Conservation (phyloP, 2,797 vertebrate genomes). For the Halcyon badia region DNA sequence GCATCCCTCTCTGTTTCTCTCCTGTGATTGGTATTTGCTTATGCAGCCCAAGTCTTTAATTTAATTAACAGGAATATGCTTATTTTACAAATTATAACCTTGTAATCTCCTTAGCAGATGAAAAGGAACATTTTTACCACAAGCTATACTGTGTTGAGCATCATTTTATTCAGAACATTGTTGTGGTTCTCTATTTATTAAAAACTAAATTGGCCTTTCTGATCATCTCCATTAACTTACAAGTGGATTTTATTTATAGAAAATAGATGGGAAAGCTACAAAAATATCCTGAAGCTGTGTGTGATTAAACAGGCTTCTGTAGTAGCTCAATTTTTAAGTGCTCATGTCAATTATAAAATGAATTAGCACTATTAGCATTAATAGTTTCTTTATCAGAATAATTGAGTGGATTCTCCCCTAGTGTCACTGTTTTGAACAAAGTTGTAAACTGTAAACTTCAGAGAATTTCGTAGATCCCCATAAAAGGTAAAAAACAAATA, state of each 20-base stretch:
- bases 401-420: neutral
- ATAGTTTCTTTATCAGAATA: neutral
- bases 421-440: neutral
- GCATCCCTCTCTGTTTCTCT: slow-evolving; percentile 4
- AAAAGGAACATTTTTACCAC: slow-evolving; percentile 36
- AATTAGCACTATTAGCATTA: neutral
- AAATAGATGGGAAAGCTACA: neutral
- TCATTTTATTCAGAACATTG: neutral
- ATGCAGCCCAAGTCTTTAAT: slow-evolving; percentile 65
- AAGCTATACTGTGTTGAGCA: neutral
- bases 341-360: neutral
- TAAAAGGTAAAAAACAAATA: neutral
- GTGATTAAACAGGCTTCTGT: neutral
- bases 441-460: neutral
- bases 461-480: neutral
- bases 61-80: slow-evolving; percentile 76
- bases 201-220: neutral
- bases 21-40: slow-evolving; percentile 64
- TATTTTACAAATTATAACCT: slow-evolving; percentile 81
- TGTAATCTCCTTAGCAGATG: slow-evolving; percentile 56
- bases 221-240: neutral
- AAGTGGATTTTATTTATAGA: neutral
- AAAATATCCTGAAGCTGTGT: neutral
- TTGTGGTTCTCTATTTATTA: neutral
- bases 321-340: neutral